These are phyloP conservation scores for Pseudomyrmex gracilis DNA, from an alignment of 1,140 invertebrate genomes.

Conservation along the genomic window DNA sequence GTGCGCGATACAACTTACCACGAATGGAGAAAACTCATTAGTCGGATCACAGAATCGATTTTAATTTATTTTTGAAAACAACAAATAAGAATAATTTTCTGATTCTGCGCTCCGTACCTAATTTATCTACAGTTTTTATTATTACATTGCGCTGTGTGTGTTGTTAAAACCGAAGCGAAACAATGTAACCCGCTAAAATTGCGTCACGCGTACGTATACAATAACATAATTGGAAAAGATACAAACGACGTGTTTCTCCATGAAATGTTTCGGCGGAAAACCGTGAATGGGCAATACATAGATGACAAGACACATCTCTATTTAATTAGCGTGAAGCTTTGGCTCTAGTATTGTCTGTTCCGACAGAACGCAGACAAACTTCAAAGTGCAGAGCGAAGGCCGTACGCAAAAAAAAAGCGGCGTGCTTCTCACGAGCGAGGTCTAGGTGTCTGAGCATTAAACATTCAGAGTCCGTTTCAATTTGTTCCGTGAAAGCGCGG, in stretches of 20 bases:
- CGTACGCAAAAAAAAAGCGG: not conserved
- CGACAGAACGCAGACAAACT: constrained; percentile 4
- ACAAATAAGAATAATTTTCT: not conserved
- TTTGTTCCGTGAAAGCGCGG: constrained; percentile 43
- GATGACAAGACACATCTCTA: constrained; percentile 10
- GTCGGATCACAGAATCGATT: not conserved
- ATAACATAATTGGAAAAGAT: constrained; percentile 7
- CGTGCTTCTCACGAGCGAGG: not conserved
- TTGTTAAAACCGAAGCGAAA: not conserved
- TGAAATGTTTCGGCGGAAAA: not conserved
- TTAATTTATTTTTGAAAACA: not conserved
- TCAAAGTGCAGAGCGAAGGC: constrained; percentile 32
- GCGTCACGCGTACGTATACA: not conserved
- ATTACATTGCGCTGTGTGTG: too few relatives aligned
- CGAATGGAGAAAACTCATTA: not conserved
- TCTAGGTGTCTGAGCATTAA: constrained; percentile 64
- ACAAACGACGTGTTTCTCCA: not conserved
- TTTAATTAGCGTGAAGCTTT: constrained; percentile 44
- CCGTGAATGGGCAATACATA: not conserved
- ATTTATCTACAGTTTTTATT: not conserved
- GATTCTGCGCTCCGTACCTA: not conserved
- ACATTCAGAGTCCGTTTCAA: constrained; percentile 64
- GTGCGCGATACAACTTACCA: too few relatives aligned
- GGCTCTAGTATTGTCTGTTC: not conserved
- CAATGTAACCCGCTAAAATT: constrained; percentile 10